phyloP scores from a whole-genome alignment of 2,888 invertebrate species.

The Drosophila nr. fundita region DNA sequence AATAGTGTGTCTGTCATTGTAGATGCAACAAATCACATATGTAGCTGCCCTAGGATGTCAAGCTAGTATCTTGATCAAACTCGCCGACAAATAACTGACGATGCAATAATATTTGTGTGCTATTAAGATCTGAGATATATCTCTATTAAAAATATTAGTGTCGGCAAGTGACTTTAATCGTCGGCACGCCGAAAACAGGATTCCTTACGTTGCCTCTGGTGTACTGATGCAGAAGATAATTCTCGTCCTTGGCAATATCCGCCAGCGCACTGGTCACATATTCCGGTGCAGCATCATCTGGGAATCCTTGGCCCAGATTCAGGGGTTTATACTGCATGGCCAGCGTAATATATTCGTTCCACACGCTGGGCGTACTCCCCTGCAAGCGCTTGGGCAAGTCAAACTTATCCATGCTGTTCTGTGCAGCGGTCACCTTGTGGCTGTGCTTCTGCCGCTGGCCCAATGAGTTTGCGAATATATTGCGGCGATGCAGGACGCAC shows the following conservation, averaged over 20 bases:
- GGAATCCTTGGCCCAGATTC: slow-evolving; percentile 98
- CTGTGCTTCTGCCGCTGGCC: slow-evolving; percentile 7
- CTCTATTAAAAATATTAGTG: neutral
- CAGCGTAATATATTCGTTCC: slow-evolving; percentile 95
- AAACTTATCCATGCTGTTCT: slow-evolving; percentile 82
- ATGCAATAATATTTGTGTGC: neutral
- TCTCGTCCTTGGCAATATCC: slow-evolving; percentile 88
- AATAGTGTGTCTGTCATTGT: neutral
- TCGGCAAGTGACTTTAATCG: neutral
- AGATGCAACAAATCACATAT: neutral
- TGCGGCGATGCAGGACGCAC: slow-evolving; percentile 20
- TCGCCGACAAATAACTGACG: neutral
- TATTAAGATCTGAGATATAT: neutral
- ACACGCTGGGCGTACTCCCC: slow-evolving; percentile 84
- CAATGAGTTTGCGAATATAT: neutral
- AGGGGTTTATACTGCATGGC: slow-evolving; percentile 93
- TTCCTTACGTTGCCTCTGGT: slow-evolving; percentile 95
- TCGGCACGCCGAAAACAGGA: neutral
- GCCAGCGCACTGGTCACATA: slow-evolving; percentile 92
- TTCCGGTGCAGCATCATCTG: slow-evolving; percentile 94
- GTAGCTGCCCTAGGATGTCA: neutral
- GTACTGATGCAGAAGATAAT: slow-evolving; percentile 94
- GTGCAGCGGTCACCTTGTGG: slow-evolving; percentile 3
- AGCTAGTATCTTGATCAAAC: neutral
- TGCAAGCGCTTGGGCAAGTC: slow-evolving; percentile 83